phyloP scores from a whole-genome alignment of 2,888 invertebrate genomes.

The Eulithis prunata region DNA sequence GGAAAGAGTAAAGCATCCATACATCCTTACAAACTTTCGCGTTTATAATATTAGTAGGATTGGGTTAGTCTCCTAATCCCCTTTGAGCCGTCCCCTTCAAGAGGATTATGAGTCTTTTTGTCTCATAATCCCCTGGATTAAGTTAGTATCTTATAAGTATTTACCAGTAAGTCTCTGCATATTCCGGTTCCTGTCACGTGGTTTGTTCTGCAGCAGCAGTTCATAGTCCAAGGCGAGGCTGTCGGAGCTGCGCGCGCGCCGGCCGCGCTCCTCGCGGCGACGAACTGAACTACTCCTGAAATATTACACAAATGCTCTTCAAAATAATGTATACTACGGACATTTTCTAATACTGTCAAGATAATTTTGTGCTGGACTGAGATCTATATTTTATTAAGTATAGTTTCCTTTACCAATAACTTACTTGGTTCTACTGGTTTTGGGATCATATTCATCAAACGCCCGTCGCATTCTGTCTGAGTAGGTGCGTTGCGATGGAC shows the following conservation, averaged over 20 bases:
- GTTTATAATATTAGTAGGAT: no score
- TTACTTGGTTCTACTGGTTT: conserved; percentile 67
- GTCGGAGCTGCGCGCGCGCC: conserved; percentile 79
- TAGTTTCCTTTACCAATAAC: conserved; percentile 9
- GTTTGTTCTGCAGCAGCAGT: conserved; percentile 84
- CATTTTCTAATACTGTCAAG: no score
- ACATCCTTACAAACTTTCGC: no score
- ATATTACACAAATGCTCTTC: conserved; percentile 1
- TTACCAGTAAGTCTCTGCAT: conserved; percentile 79
- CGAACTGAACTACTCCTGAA: conserved; percentile 43
- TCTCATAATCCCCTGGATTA: no score
- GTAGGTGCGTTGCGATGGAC: conserved; percentile 74
- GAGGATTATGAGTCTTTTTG: no score
- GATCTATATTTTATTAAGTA: no score
- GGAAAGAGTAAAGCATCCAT: no score
- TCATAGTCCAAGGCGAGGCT: conserved; percentile 91
- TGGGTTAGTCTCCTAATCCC: no score
- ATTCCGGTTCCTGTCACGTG: conserved; percentile 65
- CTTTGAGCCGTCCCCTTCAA: no score
- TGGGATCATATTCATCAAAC: conserved; percentile 75
- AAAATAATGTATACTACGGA: no score
- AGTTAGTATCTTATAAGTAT: not conserved
- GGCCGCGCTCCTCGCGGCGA: conserved; percentile 60
- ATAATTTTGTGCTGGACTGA: no score
- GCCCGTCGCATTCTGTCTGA: conserved; percentile 68